Conservation (phyloP, 2,797 vertebrate species). For the Anisognathus igniventris region DNA sequence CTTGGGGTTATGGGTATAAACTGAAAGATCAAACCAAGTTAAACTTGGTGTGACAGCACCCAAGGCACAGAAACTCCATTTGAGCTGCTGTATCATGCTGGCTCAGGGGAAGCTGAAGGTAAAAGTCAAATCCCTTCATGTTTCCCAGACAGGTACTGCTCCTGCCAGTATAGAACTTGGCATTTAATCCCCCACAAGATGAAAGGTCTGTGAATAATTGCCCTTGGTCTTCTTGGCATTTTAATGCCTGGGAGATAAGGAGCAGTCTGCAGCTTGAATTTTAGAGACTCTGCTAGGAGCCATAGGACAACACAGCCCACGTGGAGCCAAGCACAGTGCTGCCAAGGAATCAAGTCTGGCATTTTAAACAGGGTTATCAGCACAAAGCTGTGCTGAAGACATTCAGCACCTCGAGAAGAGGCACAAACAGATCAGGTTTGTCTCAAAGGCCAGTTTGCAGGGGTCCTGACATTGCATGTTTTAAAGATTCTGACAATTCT, state of each 20-base stretch:
- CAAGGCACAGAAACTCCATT: background rate
- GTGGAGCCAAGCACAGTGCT: background rate
- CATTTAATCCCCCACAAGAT: background rate
- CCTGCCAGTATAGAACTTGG: background rate
- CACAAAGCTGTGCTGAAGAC: background rate
- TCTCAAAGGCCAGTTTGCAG: background rate
- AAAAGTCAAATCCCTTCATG: background rate
- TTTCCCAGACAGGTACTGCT: background rate
- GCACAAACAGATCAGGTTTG: background rate
- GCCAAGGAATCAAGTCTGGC: background rate
- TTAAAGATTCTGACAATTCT: background rate
- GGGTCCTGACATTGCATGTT: background rate
- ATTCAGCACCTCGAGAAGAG: background rate
- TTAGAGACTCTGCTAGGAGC: background rate
- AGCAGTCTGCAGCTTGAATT: background rate
- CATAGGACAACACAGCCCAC: background rate
- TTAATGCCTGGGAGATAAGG: background rate
- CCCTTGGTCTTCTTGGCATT: background rate
- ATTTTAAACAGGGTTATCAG: background rate
- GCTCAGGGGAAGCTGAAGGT: background rate
- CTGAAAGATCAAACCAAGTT: background rate
- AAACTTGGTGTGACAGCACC: background rate
- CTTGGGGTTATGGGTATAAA: background rate
- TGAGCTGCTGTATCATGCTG: background rate
- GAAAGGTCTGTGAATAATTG: background rate